phyloP scores from a whole-genome alignment of 1,140 invertebrate species.

The Drosophila oshimai region DNA sequence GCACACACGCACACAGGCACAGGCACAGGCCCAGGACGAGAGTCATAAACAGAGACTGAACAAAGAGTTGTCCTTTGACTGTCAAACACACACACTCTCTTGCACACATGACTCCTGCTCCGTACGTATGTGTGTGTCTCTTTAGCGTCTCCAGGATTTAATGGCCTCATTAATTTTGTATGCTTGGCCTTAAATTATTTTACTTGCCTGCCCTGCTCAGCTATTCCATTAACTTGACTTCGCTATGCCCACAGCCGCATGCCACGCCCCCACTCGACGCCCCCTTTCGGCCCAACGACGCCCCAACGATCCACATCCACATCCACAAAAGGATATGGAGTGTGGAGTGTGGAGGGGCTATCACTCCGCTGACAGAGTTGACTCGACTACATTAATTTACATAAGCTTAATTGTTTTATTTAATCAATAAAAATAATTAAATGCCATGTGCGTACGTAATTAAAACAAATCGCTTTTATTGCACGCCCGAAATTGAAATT shows the following conservation, averaged over 20 bases:
- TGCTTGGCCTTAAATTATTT: conserved; percentile 81
- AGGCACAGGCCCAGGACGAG: conserved; percentile 6
- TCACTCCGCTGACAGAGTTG: conserved; percentile 29
- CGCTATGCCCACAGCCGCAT: conserved; percentile 19
- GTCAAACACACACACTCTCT: conserved; percentile 32
- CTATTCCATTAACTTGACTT: conserved; percentile 75
- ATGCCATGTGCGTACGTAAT: conserved; percentile 80
- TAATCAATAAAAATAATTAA: conserved; percentile 82
- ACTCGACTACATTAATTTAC: conserved; percentile 65
- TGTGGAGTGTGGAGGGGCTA: background rate
- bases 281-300: conserved; percentile 8
- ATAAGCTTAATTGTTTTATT: conserved; percentile 82
- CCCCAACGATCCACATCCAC: background rate
- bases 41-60: conserved; percentile 61
- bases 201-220: conserved; percentile 56
- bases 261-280: conserved; percentile 9
- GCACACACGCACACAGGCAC: conserved; percentile 35
- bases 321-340: background rate
- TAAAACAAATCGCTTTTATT: conserved; percentile 80
- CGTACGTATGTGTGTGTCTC: conserved; percentile 39
- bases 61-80: conserved; percentile 69
- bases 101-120: background rate
- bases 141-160: conserved; percentile 78
- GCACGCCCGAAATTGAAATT: conserved; percentile 71
- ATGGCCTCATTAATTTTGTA: conserved; percentile 81